Evolutionary conservation across 2,888 invertebrate genomes (phyloP).

Genomic region (Dolomedes plantarius): DNA sequence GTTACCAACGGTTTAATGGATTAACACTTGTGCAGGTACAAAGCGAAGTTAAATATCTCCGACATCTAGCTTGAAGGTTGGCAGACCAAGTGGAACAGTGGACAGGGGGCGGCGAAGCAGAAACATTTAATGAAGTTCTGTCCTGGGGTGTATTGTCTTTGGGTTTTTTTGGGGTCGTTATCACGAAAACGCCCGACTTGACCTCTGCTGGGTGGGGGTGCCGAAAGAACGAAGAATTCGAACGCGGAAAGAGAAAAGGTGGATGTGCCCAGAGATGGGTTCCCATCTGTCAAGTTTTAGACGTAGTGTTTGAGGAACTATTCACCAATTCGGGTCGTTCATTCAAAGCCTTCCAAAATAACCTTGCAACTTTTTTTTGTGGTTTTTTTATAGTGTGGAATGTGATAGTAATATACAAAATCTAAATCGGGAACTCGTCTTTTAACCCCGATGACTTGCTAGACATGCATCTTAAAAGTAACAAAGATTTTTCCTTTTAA

Average conservation of each 20-base stretch:
- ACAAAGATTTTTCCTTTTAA: no score
- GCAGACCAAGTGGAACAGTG: conserved; percentile 50
- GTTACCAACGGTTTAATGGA: conserved; percentile 53
- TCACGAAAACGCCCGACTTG: not conserved
- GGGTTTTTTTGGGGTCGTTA: not conserved
- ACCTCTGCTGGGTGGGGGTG: not conserved
- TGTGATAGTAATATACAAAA: no score
- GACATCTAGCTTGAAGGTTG: conserved; percentile 36
- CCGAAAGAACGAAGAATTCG: not conserved
- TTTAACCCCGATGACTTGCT: no score
- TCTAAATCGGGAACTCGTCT: no score
- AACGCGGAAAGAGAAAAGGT: not conserved
- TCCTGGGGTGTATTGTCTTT: conserved; percentile 2
- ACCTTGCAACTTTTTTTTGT: no score
- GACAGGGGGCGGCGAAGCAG: not conserved
- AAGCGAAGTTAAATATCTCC: conserved; percentile 31
- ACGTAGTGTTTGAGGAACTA: no score
- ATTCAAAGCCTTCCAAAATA: no score
- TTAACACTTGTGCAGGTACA: conserved; percentile 16
- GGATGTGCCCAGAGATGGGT: no score
- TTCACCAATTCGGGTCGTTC: no score
- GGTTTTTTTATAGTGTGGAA: no score
- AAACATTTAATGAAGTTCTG: conserved; percentile 8
- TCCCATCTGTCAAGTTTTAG: no score
- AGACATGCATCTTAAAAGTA: no score